Evolutionary conservation across 2,888 invertebrate species (phyloP).

Genomic region (Baccha elongata): DNA sequence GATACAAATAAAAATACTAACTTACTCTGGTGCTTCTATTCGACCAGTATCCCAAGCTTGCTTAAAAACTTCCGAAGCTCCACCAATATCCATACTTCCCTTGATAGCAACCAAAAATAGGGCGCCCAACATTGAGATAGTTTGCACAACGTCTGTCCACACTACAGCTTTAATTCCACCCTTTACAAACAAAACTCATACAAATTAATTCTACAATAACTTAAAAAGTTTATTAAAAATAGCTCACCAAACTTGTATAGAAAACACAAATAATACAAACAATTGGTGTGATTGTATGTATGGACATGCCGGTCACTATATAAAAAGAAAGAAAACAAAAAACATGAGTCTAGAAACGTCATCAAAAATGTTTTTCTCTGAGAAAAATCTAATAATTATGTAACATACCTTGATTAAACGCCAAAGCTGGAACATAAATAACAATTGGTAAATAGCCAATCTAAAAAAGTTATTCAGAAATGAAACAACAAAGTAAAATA

Average conservation of each 20-base stretch:
- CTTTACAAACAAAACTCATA: slow-evolving; percentile 79
- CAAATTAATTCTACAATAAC: slow-evolving; percentile 84
- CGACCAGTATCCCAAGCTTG: slow-evolving; percentile 88
- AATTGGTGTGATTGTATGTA: slow-evolving; percentile 91
- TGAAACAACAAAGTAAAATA: slow-evolving; percentile 78
- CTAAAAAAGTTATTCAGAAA: slow-evolving; percentile 82
- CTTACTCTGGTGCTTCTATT: slow-evolving; percentile 88
- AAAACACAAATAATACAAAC: slow-evolving; percentile 94
- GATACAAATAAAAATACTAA: too few species aligned
- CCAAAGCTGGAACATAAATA: slow-evolving; percentile 90
- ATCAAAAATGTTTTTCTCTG: not conserved
- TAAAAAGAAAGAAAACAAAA: not conserved
- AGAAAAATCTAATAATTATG: not conserved
- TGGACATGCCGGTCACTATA: slow-evolving; percentile 91
- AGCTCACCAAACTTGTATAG: slow-evolving; percentile 91
- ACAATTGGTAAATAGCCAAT: slow-evolving; percentile 91
- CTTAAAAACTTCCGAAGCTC: slow-evolving; percentile 86
- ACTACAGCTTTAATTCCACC: slow-evolving; percentile 91
- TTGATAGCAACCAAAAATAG: slow-evolving; percentile 89
- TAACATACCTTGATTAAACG: slow-evolving; percentile 89
- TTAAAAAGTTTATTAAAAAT: not conserved
- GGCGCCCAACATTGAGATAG: slow-evolving; percentile 89
- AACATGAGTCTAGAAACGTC: not conserved
- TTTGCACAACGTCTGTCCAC: slow-evolving; percentile 91
- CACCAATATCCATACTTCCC: slow-evolving; percentile 89